Conservation (phyloP, 2,797 vertebrate genomes). For the Mallotus villosus region DNA sequence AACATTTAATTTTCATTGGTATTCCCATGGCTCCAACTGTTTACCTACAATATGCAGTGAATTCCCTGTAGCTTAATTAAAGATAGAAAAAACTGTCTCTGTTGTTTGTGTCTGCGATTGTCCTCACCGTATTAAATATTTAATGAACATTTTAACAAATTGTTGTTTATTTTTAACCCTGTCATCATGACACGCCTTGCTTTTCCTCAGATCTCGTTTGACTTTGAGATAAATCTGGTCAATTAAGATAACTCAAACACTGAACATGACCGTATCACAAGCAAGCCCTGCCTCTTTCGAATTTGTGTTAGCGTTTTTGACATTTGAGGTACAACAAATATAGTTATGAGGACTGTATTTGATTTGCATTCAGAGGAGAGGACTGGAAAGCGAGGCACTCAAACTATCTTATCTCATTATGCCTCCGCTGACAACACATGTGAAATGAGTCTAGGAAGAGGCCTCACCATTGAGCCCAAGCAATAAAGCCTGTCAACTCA, state of each 20-base stretch:
- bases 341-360: slow-evolving; percentile 36
- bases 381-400: slow-evolving; percentile 60
- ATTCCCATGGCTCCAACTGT: slow-evolving; percentile 76
- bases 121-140: slow-evolving; percentile 76
- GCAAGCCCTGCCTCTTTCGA: not conserved
- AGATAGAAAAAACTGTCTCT: slow-evolving; percentile 59
- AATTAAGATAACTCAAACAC: slow-evolving; percentile 44
- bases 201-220: slow-evolving; percentile 53
- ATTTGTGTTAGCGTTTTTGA: slow-evolving; percentile 32
- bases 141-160: slow-evolving; percentile 74
- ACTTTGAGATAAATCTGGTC: slow-evolving; percentile 52
- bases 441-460: slow-evolving; percentile 73
- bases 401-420: slow-evolving; percentile 79
- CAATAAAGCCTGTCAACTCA: slow-evolving; percentile 76
- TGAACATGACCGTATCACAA: not conserved
- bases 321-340: slow-evolving; percentile 33
- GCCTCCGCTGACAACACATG: slow-evolving; percentile 66
- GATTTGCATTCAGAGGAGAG: slow-evolving; percentile 25
- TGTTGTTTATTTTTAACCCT: slow-evolving; percentile 75
- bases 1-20: slow-evolving; percentile 76
- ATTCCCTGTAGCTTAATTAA: slow-evolving; percentile 85
- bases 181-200: slow-evolving; percentile 57
- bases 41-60: slow-evolving; percentile 80
- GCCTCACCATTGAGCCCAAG: slow-evolving; percentile 65
- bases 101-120: slow-evolving; percentile 70